These are phyloP conservation scores for Coreius guichenoti DNA, from an alignment of 2,797 vertebrate species.

Conservation along the genomic window DNA sequence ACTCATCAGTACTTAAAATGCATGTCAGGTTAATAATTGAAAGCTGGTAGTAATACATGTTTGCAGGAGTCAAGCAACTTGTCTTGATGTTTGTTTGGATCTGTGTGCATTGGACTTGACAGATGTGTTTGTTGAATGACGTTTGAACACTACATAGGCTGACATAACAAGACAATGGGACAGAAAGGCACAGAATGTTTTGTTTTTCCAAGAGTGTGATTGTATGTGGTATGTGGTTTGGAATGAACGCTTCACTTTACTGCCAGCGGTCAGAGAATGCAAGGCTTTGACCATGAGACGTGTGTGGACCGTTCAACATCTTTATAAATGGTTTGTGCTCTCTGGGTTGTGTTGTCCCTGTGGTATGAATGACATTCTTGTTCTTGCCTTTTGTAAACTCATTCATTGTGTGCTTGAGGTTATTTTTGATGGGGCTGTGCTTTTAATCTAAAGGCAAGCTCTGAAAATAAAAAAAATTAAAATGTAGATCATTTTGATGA, in stretches of 20 bases:
- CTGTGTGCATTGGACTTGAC: slow-evolving; percentile 31
- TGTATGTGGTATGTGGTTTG: background rate
- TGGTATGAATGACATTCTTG: slow-evolving; percentile 61
- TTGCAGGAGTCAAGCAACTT: slow-evolving; percentile 9
- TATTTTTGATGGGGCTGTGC: slow-evolving; percentile 31
- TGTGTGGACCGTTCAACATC: slow-evolving; percentile 49
- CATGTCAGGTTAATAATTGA: slow-evolving; percentile 3
- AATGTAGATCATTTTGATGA: background rate
- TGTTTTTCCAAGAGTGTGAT: slow-evolving; percentile 29
- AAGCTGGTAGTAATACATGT: slow-evolving; percentile 21
- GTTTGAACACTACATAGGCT: slow-evolving; percentile 29
- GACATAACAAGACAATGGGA: slow-evolving; percentile 25
- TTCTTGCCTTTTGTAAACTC: slow-evolving; percentile 50
- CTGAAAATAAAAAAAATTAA: background rate
- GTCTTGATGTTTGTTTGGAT: slow-evolving; percentile 13
- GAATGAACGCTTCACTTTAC: slow-evolving; percentile 45
- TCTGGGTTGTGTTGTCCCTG: slow-evolving; percentile 50
- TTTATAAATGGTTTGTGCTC: slow-evolving; percentile 57
- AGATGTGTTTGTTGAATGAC: slow-evolving; percentile 29
- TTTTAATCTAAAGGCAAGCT: slow-evolving; percentile 7
- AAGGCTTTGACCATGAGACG: slow-evolving; percentile 52
- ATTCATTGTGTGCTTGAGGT: slow-evolving; percentile 54
- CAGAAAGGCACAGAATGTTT: slow-evolving; percentile 38
- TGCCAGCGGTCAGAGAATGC: slow-evolving; percentile 49
- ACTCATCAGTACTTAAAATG: background rate